These are phyloP conservation scores for Malaclemys terrapin DNA, from an alignment of 2,113 vertebrate genomes.

Conservation along the genomic window DNA sequence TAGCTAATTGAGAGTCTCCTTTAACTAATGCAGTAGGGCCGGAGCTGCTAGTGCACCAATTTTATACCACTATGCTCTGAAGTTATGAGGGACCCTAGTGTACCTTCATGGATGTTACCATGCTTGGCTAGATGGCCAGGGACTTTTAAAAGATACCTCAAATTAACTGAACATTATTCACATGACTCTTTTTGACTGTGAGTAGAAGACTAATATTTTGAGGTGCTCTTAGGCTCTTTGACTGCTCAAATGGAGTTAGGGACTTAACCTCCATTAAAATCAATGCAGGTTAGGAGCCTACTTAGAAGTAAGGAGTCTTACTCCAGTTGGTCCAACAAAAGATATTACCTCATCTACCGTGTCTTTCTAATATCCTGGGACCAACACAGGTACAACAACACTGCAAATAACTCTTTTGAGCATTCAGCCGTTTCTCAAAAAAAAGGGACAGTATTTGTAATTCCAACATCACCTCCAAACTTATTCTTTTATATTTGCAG, in stretches of 20 bases:
- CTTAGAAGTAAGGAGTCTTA: too few relatives aligned
- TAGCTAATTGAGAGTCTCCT: neutral
- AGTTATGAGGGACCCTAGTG: neutral
- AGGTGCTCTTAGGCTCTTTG: neutral
- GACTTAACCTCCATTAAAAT: neutral
- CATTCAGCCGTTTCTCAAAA: constrained; percentile 2
- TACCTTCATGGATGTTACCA: neutral
- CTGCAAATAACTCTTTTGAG: neutral
- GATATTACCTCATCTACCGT: neutral
- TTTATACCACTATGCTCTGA: neutral
- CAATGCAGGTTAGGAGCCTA: neutral
- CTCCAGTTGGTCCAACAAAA: neutral
- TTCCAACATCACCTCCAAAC: constrained; percentile 67
- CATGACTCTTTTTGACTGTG: constrained; percentile 34
- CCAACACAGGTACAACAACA: neutral
- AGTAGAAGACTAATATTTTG: constrained; percentile 72
- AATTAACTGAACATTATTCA: neutral
- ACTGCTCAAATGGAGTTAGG: too few relatives aligned
- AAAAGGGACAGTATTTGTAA: constrained; percentile 63
- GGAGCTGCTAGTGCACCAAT: neutral
- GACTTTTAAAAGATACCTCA: constrained; percentile 12
- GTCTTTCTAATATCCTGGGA: neutral
- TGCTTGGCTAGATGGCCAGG: neutral
- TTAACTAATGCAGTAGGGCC: neutral
- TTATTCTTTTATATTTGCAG: constrained; percentile 30